phyloP scores from a whole-genome alignment of 2,797 vertebrate species.

The Ciconia nigra region DNA sequence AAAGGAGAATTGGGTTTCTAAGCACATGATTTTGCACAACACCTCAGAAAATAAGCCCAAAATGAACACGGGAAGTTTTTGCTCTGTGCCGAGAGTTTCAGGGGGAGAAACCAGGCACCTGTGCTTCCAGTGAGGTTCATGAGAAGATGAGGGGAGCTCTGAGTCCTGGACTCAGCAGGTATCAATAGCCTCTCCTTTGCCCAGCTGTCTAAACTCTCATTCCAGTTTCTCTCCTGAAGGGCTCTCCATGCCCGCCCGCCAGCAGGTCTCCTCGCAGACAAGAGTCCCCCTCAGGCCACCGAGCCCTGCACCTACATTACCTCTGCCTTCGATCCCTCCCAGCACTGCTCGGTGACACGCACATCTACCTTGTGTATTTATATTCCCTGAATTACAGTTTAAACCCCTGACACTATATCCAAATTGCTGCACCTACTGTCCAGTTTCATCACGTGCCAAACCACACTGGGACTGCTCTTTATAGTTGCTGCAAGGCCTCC shows the following conservation, averaged over 20 bases:
- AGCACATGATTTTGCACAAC: neutral
- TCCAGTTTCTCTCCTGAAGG: neutral
- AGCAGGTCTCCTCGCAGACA: neutral
- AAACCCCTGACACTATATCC: neutral
- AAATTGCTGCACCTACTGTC: neutral
- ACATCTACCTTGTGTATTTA: fast-evolving
- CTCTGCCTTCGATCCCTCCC: neutral
- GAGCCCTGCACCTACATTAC: neutral
- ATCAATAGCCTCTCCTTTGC: neutral
- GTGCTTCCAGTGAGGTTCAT: neutral
- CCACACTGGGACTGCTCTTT: neutral
- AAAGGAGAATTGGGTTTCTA: neutral
- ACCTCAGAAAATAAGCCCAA: neutral
- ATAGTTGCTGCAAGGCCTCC: neutral
- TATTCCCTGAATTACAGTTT: neutral
- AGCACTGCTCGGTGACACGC: fast-evolving
- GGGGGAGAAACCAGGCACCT: neutral
- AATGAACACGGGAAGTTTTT: neutral
- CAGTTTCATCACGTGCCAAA: neutral
- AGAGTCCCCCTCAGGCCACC: neutral
- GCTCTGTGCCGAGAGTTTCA: neutral
- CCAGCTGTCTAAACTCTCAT: neutral
- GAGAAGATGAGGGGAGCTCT: fast-evolving
- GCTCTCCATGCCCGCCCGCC: neutral
- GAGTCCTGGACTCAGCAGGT: neutral